Conservation (phyloP, 2,888 invertebrate genomes). For the Poecilobothrus nobilitatus region DNA sequence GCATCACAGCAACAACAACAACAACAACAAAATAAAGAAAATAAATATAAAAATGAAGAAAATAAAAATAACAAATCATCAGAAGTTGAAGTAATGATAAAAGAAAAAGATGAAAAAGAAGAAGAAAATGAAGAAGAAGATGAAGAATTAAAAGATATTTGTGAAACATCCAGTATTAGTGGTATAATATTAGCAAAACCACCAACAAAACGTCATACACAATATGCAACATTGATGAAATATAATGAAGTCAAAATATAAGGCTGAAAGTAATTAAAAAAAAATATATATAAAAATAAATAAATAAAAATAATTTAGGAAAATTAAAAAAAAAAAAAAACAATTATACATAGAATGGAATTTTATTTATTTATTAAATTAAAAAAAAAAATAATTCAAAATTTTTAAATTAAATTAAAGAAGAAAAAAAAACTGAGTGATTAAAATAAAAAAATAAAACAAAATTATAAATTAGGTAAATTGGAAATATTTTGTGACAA, state of each 20-base stretch:
- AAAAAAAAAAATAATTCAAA: too few relatives aligned
- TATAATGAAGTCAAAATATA: conserved; percentile 52
- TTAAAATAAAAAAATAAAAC: too few relatives aligned
- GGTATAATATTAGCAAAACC: conserved; percentile 9
- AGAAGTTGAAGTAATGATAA: conserved; percentile 11
- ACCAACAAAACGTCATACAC: conserved; percentile 45
- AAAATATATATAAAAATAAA: background rate
- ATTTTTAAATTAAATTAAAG: too few relatives aligned
- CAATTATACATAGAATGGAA: background rate
- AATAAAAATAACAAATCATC: conserved; percentile 7
- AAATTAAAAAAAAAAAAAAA: too few relatives aligned
- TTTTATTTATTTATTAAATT: too few relatives aligned
- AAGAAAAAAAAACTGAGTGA: too few relatives aligned
- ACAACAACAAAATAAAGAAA: background rate
- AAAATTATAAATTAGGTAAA: too few relatives aligned
- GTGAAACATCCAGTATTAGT: conserved; percentile 11
- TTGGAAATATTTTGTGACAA: too few relatives aligned
- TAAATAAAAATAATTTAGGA: background rate
- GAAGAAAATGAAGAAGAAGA: conserved; percentile 3
- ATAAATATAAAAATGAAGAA: background rate
- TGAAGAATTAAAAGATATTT: conserved; percentile 17
- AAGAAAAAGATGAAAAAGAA: background rate
- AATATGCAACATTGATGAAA: conserved; percentile 57
- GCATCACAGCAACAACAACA: too few relatives aligned
- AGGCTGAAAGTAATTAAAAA: conserved; percentile 9